Evolutionary conservation across 2,888 invertebrate genomes (phyloP).

Genomic region (Arenicola marina): DNA sequence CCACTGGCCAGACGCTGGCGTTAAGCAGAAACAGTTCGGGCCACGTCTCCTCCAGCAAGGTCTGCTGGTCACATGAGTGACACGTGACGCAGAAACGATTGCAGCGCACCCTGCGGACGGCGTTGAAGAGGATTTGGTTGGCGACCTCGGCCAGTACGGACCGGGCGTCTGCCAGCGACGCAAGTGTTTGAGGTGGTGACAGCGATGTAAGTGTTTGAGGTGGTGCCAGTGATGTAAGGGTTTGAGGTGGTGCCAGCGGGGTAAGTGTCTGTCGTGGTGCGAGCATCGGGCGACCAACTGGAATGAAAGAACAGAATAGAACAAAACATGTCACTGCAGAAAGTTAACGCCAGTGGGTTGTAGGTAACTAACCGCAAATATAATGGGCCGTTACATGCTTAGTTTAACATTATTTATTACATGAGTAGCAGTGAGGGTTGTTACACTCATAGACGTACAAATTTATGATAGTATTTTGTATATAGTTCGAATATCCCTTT

Average conservation of each 20-base stretch:
- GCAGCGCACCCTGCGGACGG: not conserved
- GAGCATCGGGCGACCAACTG: not conserved
- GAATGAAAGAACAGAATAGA: too few species aligned
- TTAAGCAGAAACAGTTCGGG: slow-evolving; percentile 48
- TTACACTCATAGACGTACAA: too few species aligned
- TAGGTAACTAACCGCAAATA: too few species aligned
- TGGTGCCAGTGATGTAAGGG: not conserved
- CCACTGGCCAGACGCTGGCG: slow-evolving; percentile 53
- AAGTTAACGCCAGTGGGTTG: too few species aligned
- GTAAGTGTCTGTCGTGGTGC: not conserved
- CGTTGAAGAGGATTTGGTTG: not conserved
- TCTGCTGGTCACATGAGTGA: slow-evolving; percentile 2
- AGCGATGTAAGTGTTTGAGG: too few species aligned
- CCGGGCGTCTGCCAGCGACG: not conserved
- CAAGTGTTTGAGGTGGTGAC: not conserved
- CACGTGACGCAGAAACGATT: not conserved
- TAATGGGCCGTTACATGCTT: too few species aligned
- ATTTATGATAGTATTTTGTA: too few species aligned
- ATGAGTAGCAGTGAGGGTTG: too few species aligned
- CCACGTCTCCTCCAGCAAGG: slow-evolving; percentile 50
- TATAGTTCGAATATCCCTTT: too few species aligned
- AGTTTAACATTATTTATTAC: too few species aligned
- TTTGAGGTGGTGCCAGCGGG: not conserved
- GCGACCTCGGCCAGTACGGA: slow-evolving; percentile 29
- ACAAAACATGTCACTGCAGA: too few species aligned